Conservation (phyloP, 2,113 vertebrate species). For the Caracal caracal region DNA sequence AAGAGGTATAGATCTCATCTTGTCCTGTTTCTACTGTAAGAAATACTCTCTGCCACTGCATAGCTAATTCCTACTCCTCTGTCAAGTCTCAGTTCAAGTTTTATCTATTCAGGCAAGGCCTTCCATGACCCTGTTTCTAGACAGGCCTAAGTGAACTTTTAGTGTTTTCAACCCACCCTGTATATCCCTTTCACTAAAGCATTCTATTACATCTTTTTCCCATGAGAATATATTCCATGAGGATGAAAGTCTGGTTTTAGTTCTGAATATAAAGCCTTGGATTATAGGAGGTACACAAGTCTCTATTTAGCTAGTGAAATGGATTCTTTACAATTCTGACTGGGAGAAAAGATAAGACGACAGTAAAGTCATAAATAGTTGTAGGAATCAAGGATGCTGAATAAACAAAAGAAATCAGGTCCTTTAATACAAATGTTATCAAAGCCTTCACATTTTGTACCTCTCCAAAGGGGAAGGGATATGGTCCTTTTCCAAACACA, state of each 20-base stretch:
- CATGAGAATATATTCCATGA: background rate
- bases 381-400: background rate
- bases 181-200: background rate
- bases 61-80: background rate
- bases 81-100: background rate
- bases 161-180: background rate
- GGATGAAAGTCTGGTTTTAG: background rate
- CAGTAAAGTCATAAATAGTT: background rate
- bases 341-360: background rate
- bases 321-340: background rate
- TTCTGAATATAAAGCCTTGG: background rate
- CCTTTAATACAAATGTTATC: background rate
- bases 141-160: background rate
- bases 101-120: background rate
- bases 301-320: background rate
- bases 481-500: background rate
- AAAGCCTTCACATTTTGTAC: background rate
- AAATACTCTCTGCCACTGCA: background rate
- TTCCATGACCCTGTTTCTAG: background rate
- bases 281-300: background rate
- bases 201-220: background rate
- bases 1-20: background rate
- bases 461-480: background rate
- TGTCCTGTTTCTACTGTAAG: background rate
- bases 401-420: background rate